Percentiles rank a stretch among this genome's conserved stretches.
phyloP scores from a whole-genome alignment of 1,140 invertebrate species.

The Leptinotarsa undecemlineata region DNA sequence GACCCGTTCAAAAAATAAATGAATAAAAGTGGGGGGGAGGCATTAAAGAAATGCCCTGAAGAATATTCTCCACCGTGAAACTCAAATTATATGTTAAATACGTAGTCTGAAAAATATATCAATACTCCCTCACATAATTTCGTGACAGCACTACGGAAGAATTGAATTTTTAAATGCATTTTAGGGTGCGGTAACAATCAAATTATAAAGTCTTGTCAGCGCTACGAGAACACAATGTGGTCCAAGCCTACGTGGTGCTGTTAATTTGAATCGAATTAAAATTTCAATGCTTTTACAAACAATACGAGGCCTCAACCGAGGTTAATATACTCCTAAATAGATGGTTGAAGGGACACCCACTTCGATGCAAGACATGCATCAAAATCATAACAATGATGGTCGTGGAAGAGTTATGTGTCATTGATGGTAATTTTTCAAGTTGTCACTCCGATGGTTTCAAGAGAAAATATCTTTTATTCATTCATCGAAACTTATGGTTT shows the following conservation, averaged over 20 bases:
- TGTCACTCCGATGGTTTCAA: too few species aligned
- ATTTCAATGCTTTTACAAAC: conserved; percentile 15
- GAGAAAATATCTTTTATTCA: too few species aligned
- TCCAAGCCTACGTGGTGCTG: conserved; percentile 14
- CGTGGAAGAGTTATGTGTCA: background rate
- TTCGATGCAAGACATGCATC: conserved; percentile 5
- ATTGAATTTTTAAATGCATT: background rate
- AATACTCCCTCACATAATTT: background rate
- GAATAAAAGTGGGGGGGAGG: too few species aligned
- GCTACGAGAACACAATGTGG: conserved; percentile 14
- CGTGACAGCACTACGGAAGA: background rate
- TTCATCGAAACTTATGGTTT: too few species aligned
- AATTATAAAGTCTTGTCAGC: conserved; percentile 17
- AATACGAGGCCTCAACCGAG: background rate
- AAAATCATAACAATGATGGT: background rate
- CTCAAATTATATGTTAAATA: too few species aligned
- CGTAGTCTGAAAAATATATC: too few species aligned
- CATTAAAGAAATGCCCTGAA: too few species aligned
- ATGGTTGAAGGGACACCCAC: conserved; percentile 10
- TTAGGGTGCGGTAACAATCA: conserved; percentile 1
- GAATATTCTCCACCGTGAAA: too few species aligned
- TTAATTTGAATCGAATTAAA: conserved; percentile 16
- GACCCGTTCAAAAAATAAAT: too few species aligned
- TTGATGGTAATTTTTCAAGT: background rate
- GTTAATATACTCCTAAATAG: conserved; percentile 13